phyloP scores from a whole-genome alignment of 2,797 vertebrate species.

The Taenioides sp. region DNA sequence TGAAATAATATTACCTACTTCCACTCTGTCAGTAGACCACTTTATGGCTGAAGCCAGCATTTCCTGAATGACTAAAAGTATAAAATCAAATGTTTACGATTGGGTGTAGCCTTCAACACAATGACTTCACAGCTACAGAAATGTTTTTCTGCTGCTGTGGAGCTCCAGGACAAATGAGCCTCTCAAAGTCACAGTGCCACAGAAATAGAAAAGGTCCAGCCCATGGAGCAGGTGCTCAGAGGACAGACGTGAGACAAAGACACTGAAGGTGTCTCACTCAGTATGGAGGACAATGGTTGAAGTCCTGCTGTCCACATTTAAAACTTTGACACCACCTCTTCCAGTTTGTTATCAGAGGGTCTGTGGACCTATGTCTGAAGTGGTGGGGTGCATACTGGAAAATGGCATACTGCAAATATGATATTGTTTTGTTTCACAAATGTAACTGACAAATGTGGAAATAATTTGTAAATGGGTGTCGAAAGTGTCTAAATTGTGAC shows the following conservation, averaged over 20 bases:
- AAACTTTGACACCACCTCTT: not conserved
- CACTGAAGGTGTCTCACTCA: conserved; percentile 1
- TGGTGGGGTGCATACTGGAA: too few species aligned
- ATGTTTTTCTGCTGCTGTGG: not conserved
- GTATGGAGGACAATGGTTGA: not conserved
- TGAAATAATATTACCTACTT: not conserved
- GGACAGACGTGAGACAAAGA: not conserved
- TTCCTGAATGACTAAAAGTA: not conserved
- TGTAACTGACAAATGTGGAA: too few species aligned
- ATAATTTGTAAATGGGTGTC: too few species aligned
- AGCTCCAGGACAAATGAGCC: not conserved
- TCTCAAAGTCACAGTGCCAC: not conserved
- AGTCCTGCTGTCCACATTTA: not conserved
- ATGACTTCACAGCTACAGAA: not conserved
- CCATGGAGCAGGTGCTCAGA: not conserved
- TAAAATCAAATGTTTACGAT: not conserved
- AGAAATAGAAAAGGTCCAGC: not conserved
- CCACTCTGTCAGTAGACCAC: not conserved
- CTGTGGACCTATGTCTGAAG: too few species aligned
- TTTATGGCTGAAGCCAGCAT: not conserved
- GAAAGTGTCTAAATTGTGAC: too few species aligned
- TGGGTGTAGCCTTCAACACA: not conserved
- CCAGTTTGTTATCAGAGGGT: not conserved
- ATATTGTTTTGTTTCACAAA: too few species aligned
- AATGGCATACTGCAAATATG: too few species aligned